phyloP scores from a whole-genome alignment of 2,888 invertebrate genomes.

The Pachliopta kotzebuea region DNA sequence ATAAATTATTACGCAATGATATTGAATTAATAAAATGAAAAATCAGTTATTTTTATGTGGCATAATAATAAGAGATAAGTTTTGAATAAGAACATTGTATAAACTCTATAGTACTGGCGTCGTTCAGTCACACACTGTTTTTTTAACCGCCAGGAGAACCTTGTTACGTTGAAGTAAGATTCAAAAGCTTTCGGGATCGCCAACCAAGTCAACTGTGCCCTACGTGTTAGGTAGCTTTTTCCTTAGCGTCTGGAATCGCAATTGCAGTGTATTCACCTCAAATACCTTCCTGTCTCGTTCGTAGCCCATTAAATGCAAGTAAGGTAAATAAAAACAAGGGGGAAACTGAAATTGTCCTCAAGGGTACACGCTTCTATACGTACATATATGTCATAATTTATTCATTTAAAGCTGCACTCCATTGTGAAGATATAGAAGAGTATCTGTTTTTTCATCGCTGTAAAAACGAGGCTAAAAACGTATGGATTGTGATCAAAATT shows the following conservation, averaged over 20 bases:
- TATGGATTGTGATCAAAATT: too few relatives aligned
- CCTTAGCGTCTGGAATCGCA: conserved; percentile 44
- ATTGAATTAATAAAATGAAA: background rate
- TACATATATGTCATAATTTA: conserved; percentile 35
- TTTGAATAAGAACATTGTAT: background rate
- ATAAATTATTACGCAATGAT: background rate
- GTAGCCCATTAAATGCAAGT: conserved; percentile 41
- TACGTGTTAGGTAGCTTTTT: conserved; percentile 30
- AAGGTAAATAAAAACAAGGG: conserved; percentile 49
- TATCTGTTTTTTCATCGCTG: background rate
- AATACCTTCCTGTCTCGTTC: conserved; percentile 48
- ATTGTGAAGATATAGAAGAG: background rate
- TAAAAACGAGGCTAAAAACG: too few relatives aligned
- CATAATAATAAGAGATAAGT: background rate
- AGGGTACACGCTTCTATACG: conserved; percentile 42
- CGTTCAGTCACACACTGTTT: conserved; percentile 1
- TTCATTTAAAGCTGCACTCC: conserved; percentile 23
- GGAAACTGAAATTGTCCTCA: conserved; percentile 55
- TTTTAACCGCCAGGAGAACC: background rate
- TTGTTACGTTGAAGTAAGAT: conserved; percentile 12
- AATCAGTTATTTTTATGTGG: background rate
- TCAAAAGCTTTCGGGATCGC: conserved; percentile 10
- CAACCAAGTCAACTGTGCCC: conserved; percentile 11
- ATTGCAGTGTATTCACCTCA: conserved; percentile 60
- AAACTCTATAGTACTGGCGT: background rate